Percentiles rank a stretch among this genome's conserved stretches.
phyloP scores from a whole-genome alignment of 35 echinoderm and acorn worm species.

The Ophioderma brevispina region DNA sequence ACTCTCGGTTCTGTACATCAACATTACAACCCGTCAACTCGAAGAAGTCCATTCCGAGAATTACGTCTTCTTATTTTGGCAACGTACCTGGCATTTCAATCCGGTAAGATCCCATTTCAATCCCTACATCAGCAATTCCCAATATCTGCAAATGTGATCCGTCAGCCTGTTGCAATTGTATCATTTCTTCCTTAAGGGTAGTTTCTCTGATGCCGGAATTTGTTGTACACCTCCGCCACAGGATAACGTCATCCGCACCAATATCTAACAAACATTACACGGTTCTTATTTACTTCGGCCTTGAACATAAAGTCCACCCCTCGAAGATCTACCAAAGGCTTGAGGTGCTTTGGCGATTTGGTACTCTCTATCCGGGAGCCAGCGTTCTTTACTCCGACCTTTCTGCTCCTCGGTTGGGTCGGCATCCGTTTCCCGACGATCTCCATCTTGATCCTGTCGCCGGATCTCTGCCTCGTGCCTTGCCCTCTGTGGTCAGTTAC shows the following conservation, averaged over 20 bases:
- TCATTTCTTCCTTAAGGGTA: background rate
- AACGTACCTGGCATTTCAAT: background rate
- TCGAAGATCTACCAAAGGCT: too few relatives aligned
- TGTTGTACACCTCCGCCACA: background rate
- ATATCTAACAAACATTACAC: background rate
- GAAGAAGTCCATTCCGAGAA: conserved; percentile 5
- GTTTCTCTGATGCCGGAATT: background rate
- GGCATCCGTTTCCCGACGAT: too few relatives aligned
- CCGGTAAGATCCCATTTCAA: background rate
- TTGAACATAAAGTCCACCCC: background rate
- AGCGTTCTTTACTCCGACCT: too few relatives aligned
- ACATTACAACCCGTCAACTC: background rate
- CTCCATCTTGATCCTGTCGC: too few relatives aligned
- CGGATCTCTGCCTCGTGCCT: too few relatives aligned
- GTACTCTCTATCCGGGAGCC: too few relatives aligned
- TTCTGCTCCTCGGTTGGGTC: too few relatives aligned
- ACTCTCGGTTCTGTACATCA: background rate
- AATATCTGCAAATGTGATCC: background rate
- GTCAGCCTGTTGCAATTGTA: background rate
- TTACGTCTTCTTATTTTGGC: background rate
- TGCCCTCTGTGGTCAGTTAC: too few relatives aligned
- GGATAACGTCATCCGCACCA: background rate
- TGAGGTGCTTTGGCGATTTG: too few relatives aligned
- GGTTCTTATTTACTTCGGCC: background rate
- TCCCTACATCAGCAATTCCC: background rate